Conservation (phyloP, 2,113 vertebrate species). For the Marmota monax region DNA sequence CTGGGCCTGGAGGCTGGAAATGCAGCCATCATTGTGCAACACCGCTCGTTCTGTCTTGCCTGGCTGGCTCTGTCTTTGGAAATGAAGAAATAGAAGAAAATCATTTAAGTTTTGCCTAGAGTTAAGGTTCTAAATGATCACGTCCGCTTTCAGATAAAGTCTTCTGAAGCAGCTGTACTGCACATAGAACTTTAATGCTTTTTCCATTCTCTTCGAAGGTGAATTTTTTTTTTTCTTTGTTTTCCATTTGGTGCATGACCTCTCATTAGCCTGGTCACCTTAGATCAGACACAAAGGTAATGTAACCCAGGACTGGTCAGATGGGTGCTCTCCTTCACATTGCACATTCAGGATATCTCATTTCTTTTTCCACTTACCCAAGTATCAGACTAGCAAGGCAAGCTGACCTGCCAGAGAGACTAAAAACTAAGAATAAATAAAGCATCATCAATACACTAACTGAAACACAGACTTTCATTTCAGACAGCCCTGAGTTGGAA, state of each 20-base stretch:
- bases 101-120: conserved; percentile 30
- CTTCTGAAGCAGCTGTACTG: neutral
- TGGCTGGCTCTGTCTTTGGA: neutral
- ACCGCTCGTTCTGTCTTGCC: neutral
- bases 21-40: accelerated
- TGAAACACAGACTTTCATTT: conserved; percentile 34
- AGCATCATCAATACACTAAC: neutral
- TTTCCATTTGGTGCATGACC: conserved; percentile 6
- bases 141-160: neutral
- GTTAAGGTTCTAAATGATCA: neutral
- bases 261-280: neutral
- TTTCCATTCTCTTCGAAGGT: conserved; percentile 35
- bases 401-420: neutral
- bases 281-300: conserved; percentile 30
- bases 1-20: neutral
- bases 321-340: neutral
- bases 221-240: neutral
- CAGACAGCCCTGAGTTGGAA: neutral
- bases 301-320: neutral
- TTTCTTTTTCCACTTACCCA: neutral
- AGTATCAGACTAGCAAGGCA: neutral
- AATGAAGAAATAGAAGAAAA: conserved; percentile 60
- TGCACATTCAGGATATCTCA: conserved; percentile 17
- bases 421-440: neutral
- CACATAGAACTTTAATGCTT: neutral